Percentiles rank a stretch among this genome's conserved stretches.
Evolutionary conservation across 92 coral and sea anemone genomes (phyloP).

Genomic region (Epizoanthus ramosus): DNA sequence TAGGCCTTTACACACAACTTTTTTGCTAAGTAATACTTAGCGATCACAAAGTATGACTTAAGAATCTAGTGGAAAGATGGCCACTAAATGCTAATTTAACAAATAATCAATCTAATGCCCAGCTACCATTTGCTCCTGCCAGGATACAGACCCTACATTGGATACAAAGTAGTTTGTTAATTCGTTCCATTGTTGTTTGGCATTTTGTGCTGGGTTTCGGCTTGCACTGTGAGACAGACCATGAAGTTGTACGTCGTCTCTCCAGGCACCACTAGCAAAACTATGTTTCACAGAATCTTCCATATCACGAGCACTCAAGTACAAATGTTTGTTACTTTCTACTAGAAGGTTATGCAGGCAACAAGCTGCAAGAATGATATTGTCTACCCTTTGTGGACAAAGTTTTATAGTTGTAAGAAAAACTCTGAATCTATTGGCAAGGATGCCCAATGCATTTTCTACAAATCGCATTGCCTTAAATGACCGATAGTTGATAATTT

Average conservation of each 20-base stretch:
- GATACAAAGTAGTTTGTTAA: conserved; percentile 53
- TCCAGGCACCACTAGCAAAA: conserved; percentile 50
- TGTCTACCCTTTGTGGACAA: conserved; percentile 18
- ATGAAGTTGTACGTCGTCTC: conserved; percentile 36
- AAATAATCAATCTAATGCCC: background rate
- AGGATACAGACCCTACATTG: conserved; percentile 50
- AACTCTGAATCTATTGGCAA: conserved; percentile 28
- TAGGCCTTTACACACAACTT: too few species aligned
- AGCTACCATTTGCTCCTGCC: conserved; percentile 42
- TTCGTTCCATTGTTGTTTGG: conserved; percentile 52
- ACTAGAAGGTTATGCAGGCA: conserved; percentile 51
- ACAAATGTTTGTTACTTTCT: conserved; percentile 53
- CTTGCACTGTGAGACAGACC: conserved; percentile 34
- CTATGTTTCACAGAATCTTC: conserved; percentile 45
- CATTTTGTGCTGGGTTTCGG: conserved; percentile 54
- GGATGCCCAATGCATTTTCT: too few species aligned
- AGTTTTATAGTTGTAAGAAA: conserved; percentile 38
- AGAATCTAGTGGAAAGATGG: too few species aligned
- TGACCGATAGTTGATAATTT: too few species aligned
- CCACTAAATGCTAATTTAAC: too few species aligned
- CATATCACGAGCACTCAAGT: conserved; percentile 49
- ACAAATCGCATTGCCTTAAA: too few species aligned
- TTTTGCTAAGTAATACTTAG: too few species aligned
- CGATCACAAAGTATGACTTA: too few species aligned
- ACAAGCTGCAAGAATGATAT: conserved; percentile 39